These are phyloP conservation scores for Albula glossodonta DNA, from an alignment of 2,113 vertebrate genomes.

Conservation along the genomic window DNA sequence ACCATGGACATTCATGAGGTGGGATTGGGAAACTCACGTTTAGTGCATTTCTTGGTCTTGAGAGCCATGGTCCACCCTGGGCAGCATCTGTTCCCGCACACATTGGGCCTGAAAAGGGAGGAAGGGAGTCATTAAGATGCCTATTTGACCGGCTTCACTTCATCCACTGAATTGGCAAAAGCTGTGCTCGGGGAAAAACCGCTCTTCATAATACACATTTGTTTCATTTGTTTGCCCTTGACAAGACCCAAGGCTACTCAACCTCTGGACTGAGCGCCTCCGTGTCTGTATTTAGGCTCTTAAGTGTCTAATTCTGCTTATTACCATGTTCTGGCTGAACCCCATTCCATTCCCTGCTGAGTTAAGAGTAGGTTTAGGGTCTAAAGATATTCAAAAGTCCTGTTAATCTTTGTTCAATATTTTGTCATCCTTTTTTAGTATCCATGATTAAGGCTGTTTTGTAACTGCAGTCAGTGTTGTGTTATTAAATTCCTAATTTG, in stretches of 20 bases:
- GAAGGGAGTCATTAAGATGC: not conserved
- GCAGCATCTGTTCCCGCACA: constrained; percentile 38
- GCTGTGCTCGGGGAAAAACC: not conserved
- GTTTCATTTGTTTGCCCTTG: not conserved
- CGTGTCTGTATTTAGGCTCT: too few species aligned
- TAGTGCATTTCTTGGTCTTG: constrained; percentile 39
- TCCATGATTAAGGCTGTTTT: too few species aligned
- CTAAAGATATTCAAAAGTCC: too few species aligned
- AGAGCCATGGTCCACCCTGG: constrained; percentile 36
- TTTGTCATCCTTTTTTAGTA: too few species aligned
- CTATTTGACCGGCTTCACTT: not conserved
- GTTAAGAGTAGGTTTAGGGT: too few species aligned
- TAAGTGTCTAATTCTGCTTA: too few species aligned
- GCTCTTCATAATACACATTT: not conserved
- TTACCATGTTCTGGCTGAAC: too few species aligned
- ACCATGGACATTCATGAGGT: not conserved
- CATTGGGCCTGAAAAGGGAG: constrained; percentile 9
- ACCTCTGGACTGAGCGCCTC: not conserved
- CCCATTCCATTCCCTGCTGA: too few species aligned
- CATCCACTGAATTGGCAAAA: not conserved
- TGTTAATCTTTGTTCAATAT: too few species aligned
- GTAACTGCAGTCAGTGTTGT: too few species aligned
- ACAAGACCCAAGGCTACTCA: not conserved
- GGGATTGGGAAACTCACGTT: constrained; percentile 32
- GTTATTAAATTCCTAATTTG: too few species aligned